These are phyloP conservation scores for Adelosebastes latens DNA, from an alignment of 2,797 vertebrate species.

Conservation along the genomic window DNA sequence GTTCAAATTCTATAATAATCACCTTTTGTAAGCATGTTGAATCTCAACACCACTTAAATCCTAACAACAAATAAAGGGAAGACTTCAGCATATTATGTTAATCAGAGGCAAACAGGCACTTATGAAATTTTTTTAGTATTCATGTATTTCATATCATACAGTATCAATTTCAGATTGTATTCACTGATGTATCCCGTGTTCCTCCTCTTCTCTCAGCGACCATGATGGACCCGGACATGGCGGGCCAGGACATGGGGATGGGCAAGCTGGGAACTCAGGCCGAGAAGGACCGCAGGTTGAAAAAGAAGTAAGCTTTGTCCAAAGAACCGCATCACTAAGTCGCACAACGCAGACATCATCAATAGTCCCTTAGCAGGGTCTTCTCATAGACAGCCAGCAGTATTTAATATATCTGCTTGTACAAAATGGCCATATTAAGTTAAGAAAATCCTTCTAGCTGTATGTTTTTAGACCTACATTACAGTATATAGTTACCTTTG, in stretches of 20 bases:
- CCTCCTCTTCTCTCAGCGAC: constrained; percentile 78
- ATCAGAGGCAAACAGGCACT: neutral
- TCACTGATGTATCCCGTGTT: neutral
- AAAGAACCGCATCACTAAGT: neutral
- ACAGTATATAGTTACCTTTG: constrained; percentile 5
- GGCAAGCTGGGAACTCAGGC: constrained; percentile 98
- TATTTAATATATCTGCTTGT: neutral
- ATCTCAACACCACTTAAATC: too few species aligned
- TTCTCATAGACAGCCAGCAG: neutral
- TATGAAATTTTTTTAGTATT: neutral
- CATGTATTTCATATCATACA: neutral
- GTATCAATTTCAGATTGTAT: neutral
- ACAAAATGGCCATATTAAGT: neutral
- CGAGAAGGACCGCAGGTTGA: constrained; percentile 96
- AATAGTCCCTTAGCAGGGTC: neutral
- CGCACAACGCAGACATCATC: neutral
- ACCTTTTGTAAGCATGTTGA: neutral
- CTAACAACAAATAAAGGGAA: neutral
- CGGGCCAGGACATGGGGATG: constrained; percentile 91
- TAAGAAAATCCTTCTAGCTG: neutral
- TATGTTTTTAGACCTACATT: neutral
- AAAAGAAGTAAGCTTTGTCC: constrained; percentile 93
- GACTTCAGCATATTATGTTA: neutral
- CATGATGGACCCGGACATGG: constrained; percentile 90
- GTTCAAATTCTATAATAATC: neutral